These are phyloP conservation scores for Megaustenia siamemsis DNA, from an alignment of 2,888 invertebrate species.

Conservation along the genomic window DNA sequence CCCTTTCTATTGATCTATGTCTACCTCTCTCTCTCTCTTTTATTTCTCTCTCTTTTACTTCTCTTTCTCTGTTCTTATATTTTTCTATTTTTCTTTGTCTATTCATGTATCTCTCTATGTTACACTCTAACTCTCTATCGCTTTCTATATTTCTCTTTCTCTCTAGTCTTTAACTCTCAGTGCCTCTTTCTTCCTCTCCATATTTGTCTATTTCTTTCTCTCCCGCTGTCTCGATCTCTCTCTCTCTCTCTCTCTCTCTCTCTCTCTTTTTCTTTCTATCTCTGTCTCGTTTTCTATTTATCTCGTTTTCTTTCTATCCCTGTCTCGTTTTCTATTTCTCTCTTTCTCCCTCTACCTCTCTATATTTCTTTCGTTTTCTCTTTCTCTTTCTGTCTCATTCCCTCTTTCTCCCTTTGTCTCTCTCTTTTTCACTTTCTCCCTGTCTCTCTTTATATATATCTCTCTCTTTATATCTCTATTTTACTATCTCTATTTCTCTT, in stretches of 20 bases:
- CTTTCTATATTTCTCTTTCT: background rate
- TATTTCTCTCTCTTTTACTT: background rate
- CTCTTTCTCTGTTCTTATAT: background rate
- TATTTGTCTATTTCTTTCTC: background rate
- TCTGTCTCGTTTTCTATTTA: background rate
- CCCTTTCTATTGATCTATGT: conserved; percentile 12
- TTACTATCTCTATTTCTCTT: background rate
- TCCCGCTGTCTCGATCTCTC: background rate
- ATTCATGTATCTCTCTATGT: conserved; percentile 7
- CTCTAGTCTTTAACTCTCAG: background rate
- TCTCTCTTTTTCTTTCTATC: background rate
- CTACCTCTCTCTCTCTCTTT: background rate
- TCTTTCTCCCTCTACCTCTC: background rate
- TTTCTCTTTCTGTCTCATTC: background rate
- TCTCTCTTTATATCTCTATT: too few species aligned
- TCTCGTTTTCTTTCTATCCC: background rate
- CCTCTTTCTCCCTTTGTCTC: too few species aligned
- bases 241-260: background rate
- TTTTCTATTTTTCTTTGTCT: background rate
- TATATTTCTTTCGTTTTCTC: background rate
- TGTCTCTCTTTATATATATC: too few species aligned
- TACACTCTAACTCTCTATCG: background rate
- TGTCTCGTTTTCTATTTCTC: background rate
- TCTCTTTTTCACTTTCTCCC: too few species aligned
- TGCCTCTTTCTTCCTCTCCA: background rate